Evolutionary conservation across 1,140 invertebrate genomes (phyloP).

Genomic region (Pachyrhynchus sulphureomaculatus): DNA sequence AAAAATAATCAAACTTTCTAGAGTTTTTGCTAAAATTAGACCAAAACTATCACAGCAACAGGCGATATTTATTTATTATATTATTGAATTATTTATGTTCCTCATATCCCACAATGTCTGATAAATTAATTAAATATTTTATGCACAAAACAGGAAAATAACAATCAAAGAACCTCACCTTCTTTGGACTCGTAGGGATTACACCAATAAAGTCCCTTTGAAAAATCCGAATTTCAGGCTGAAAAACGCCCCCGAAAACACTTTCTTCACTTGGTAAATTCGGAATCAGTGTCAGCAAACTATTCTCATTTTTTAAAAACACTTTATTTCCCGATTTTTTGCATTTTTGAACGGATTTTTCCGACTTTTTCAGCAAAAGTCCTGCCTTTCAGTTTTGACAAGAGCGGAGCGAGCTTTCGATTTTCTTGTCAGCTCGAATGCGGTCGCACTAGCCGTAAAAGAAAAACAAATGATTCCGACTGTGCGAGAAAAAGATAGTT

Average conservation of each 20-base stretch:
- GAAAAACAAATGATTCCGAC: conserved; percentile 6
- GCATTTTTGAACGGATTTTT: background rate
- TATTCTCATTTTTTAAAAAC: background rate
- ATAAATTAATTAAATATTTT: too few relatives aligned
- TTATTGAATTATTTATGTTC: too few relatives aligned
- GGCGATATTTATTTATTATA: too few relatives aligned
- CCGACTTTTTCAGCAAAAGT: background rate
- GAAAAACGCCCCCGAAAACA: background rate
- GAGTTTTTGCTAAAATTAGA: too few relatives aligned
- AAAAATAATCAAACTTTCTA: too few relatives aligned
- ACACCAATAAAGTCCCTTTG: background rate
- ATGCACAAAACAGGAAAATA: background rate
- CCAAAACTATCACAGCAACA: too few relatives aligned
- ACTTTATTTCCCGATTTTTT: background rate
- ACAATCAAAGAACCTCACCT: background rate
- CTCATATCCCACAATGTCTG: too few relatives aligned
- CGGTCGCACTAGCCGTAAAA: conserved; percentile 6
- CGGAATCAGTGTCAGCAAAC: background rate
- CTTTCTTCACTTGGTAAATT: background rate
- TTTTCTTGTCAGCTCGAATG: conserved; percentile 8
- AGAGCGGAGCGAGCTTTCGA: conserved; percentile 13
- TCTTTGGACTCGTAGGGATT: background rate
- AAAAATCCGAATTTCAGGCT: conserved; percentile 7
- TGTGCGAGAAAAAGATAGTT: background rate
- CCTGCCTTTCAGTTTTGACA: background rate